Conservation (phyloP, 2,797 vertebrate genomes). For the Scleropages formosus region DNA sequence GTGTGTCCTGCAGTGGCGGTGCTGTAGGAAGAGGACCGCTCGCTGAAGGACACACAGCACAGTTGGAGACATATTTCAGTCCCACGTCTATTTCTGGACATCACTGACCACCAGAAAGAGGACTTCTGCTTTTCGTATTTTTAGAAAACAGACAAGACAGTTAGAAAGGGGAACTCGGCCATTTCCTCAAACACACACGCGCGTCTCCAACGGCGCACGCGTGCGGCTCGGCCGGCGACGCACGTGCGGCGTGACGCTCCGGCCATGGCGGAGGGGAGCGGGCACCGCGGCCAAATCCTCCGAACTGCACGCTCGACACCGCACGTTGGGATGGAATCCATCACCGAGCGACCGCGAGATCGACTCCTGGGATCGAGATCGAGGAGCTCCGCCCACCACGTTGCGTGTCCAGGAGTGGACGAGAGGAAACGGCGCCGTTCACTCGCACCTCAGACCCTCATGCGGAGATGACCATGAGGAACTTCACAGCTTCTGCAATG, state of each 20-base stretch:
- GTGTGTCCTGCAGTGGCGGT: no score
- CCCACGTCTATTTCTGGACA: slow-evolving; percentile 12
- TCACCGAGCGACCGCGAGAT: neutral
- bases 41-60: neutral
- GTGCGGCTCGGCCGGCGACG: neutral
- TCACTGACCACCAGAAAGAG: neutral
- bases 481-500: neutral
- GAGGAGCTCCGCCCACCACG: neutral
- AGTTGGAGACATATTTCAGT: neutral
- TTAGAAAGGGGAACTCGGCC: neutral
- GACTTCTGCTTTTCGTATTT: slow-evolving; percentile 16
- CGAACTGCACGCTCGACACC: no score
- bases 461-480: no score
- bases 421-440: neutral
- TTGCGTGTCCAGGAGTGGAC: neutral
- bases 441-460: neutral
- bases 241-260: neutral
- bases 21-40: no score
- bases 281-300: no score
- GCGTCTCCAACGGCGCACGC: neutral
- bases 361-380: neutral
- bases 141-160: neutral
- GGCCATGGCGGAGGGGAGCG: no score
- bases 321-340: no score
- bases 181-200: slow-evolving; percentile 4